Conservation (phyloP, 2,797 vertebrate genomes). For the Tokudaia muenninki region DNA sequence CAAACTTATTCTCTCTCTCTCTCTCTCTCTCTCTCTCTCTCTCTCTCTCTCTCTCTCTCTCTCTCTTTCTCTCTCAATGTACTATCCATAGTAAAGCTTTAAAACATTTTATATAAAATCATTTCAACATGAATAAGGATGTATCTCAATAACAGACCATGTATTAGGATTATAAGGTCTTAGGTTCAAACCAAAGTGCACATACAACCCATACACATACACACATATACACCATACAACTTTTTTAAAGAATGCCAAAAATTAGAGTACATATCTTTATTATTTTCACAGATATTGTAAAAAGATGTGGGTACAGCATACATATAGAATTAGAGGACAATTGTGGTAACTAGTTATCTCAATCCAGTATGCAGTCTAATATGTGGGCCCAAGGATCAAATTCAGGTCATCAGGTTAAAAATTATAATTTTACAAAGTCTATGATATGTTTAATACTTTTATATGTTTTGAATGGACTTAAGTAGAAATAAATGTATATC, state of each 20-base stretch:
- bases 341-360: background rate
- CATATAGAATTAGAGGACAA: background rate
- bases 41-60: background rate
- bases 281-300: background rate
- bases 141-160: background rate
- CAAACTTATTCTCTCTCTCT: background rate
- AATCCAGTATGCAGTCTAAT: background rate
- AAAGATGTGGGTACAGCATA: background rate
- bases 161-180: background rate
- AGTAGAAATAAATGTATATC: background rate
- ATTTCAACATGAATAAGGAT: background rate
- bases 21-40: background rate
- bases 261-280: background rate
- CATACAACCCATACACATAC: no score
- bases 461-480: background rate
- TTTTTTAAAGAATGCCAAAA: background rate
- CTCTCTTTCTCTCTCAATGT: background rate
- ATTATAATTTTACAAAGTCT: constrained; percentile 12
- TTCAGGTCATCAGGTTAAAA: background rate
- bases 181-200: background rate
- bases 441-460: background rate
- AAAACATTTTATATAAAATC: background rate
- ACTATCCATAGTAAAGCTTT: background rate
- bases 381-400: background rate
- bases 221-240: background rate